Evolutionary conservation across 2,888 invertebrate genomes (phyloP).

Genomic region (Molanna angustata): DNA sequence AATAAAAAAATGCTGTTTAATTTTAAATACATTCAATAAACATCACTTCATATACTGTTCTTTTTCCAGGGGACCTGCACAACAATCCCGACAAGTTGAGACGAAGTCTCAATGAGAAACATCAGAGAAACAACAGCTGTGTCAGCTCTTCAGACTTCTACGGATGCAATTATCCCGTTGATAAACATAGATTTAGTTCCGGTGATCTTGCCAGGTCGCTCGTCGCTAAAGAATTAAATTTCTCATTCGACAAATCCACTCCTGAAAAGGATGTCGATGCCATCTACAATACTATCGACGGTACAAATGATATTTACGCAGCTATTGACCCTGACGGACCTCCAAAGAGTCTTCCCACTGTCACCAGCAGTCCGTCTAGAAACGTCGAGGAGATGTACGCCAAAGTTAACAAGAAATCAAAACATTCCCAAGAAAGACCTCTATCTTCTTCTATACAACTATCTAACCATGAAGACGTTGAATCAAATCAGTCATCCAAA

Average conservation of each 20-base stretch:
- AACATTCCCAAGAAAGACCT: slow-evolving; percentile 45
- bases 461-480: slow-evolving; percentile 34
- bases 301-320: slow-evolving; percentile 35
- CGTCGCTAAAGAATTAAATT: slow-evolving; percentile 49
- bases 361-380: slow-evolving; percentile 58
- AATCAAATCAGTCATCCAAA: slow-evolving; percentile 17
- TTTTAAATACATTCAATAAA: no score
- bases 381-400: slow-evolving; percentile 90
- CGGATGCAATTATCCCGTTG: slow-evolving; percentile 55
- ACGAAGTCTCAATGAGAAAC: slow-evolving; percentile 53
- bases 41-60: no score
- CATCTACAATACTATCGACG: slow-evolving; percentile 48
- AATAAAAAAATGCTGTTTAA: no score
- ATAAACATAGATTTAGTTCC: slow-evolving; percentile 52
- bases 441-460: slow-evolving; percentile 41
- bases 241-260: slow-evolving; percentile 45
- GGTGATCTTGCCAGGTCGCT: slow-evolving; percentile 51
- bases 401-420: slow-evolving; percentile 75
- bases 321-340: slow-evolving; percentile 34
- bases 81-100: slow-evolving; percentile 51
- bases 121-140: slow-evolving; percentile 54
- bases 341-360: slow-evolving; percentile 41
- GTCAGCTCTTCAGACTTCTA: slow-evolving; percentile 55
- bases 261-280: slow-evolving; percentile 39
- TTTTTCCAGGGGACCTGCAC: slow-evolving; percentile 46